Evolutionary conservation across 2,113 vertebrate genomes (phyloP).

Genomic region (Archilochus colubris): DNA sequence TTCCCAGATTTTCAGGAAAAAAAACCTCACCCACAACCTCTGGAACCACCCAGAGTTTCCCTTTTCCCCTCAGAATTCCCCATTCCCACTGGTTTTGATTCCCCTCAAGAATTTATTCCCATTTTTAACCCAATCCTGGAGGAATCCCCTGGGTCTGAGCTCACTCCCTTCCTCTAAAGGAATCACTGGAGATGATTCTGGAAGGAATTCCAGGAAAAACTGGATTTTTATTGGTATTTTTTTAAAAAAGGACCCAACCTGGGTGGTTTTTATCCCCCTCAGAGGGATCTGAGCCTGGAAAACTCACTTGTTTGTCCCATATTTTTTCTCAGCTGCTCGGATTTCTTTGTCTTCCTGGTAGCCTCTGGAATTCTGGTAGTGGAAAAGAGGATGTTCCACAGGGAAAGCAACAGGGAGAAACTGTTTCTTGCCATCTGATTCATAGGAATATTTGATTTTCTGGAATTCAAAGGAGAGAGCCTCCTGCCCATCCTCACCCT

Average conservation of each 20-base stretch:
- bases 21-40: background rate
- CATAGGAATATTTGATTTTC: conserved; percentile 91
- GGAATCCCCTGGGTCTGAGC: background rate
- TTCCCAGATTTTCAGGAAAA: too few relatives aligned
- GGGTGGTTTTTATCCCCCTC: too few relatives aligned
- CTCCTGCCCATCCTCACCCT: conserved; percentile 84
- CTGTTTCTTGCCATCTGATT: conserved; percentile 80
- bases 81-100: background rate
- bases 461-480: conserved; percentile 93
- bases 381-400: conserved; percentile 77
- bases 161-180: background rate
- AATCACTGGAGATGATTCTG: too few relatives aligned
- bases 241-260: too few relatives aligned
- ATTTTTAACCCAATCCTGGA: background rate
- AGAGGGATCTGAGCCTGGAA: background rate
- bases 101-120: too few relatives aligned
- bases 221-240: too few relatives aligned
- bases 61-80: too few relatives aligned
- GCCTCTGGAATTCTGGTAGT: conserved; percentile 88
- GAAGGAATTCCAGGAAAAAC: too few relatives aligned
- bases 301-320: conserved; percentile 85
- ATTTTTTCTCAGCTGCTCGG: conserved; percentile 86
- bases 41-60: too few relatives aligned
- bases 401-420: conserved; percentile 91
- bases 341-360: conserved; percentile 92